Evolutionary conservation across 2,888 invertebrate genomes (phyloP).

Genomic region (Arenicola marina): DNA sequence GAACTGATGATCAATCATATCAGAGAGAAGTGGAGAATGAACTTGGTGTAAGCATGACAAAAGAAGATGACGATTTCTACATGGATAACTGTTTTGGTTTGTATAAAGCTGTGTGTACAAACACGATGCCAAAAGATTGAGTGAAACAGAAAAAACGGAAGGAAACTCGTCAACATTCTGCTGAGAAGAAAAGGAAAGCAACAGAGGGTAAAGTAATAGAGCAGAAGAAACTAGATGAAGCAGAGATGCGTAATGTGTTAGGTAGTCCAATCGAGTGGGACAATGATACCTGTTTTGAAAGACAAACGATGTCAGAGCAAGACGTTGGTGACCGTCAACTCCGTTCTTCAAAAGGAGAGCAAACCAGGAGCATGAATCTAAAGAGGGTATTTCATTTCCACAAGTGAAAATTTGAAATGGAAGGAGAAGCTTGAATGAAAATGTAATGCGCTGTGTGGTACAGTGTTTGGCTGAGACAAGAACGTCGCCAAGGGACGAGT

Average conservation of each 20-base stretch:
- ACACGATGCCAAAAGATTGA: not conserved
- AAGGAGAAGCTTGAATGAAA: not conserved
- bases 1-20: not conserved
- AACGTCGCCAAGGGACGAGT: not conserved
- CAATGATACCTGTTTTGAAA: too few relatives aligned
- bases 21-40: not conserved
- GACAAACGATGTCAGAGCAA: too few relatives aligned
- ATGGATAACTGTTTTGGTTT: not conserved
- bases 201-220: not conserved
- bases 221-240: not conserved
- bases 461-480: not conserved
- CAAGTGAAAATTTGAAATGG: slow-evolving; percentile 1
- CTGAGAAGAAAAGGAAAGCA: not conserved
- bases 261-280: too few relatives aligned
- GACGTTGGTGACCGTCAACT: too few relatives aligned
- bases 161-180: not conserved
- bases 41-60: not conserved
- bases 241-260: not conserved
- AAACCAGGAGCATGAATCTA: too few relatives aligned
- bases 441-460: slow-evolving; percentile 1
- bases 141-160: not conserved
- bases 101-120: not conserved
- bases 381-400: not conserved
- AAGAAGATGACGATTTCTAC: not conserved
- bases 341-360: too few relatives aligned